Percentiles rank a stretch among this genome's conserved stretches.
Evolutionary conservation across 92 coral and sea anemone species (phyloP).

Genomic region (Virgularia gustaviana): DNA sequence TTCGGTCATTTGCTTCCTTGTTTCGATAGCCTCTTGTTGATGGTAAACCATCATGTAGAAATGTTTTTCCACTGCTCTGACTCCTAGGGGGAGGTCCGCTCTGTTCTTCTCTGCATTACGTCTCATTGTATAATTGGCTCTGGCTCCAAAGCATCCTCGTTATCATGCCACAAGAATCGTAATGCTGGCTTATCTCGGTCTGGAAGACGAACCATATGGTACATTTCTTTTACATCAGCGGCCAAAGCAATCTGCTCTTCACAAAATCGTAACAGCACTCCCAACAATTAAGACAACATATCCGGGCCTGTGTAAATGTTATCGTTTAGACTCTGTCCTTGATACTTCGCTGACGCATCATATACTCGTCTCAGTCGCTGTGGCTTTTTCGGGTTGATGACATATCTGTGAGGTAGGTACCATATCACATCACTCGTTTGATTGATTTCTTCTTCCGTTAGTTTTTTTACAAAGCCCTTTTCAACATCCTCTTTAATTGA

Average conservation of each 20-base stretch:
- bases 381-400: slow-evolving; percentile 37
- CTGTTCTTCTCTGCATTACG: slow-evolving; percentile 35
- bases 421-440: slow-evolving; percentile 25
- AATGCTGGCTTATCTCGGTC: slow-evolving; percentile 30
- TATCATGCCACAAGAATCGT: slow-evolving; percentile 12
- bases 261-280: slow-evolving; percentile 46
- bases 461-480: slow-evolving; percentile 38
- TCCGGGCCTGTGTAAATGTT: slow-evolving; percentile 39
- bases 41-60: slow-evolving; percentile 38
- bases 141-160: slow-evolving; percentile 2
- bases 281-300: slow-evolving; percentile 46
- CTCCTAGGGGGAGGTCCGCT: slow-evolving; percentile 20
- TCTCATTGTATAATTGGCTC: slow-evolving; percentile 30
- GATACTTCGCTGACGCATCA: slow-evolving; percentile 35
- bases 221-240: slow-evolving; percentile 19
- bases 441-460: slow-evolving; percentile 37
- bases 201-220: slow-evolving; percentile 28
- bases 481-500: slow-evolving; percentile 45
- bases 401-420: slow-evolving; percentile 42
- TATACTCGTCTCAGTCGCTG: slow-evolving; percentile 24
- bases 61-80: slow-evolving; percentile 36
- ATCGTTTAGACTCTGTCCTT: slow-evolving; percentile 36
- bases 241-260: slow-evolving; percentile 32
- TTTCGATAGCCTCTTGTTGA: slow-evolving; percentile 35
- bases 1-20: slow-evolving; percentile 37